phyloP scores from a whole-genome alignment of 2,113 vertebrate species.

The Plestiodon gilberti region DNA sequence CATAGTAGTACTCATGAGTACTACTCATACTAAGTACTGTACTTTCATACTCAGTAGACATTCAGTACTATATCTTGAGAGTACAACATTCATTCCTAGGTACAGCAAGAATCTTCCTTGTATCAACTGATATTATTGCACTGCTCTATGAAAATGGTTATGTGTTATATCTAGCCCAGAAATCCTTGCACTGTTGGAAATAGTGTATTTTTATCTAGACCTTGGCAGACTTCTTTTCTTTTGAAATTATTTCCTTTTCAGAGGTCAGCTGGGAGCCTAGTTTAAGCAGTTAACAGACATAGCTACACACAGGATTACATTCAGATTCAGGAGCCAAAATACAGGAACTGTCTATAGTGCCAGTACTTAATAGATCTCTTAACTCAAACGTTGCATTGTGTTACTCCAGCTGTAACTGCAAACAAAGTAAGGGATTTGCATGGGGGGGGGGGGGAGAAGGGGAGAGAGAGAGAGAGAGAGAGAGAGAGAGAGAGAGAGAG shows the following conservation, averaged over 20 bases:
- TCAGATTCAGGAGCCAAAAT: constrained; percentile 69
- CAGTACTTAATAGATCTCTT: constrained; percentile 71
- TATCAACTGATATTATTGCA: neutral
- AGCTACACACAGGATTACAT: constrained; percentile 74
- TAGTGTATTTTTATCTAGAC: constrained; percentile 64
- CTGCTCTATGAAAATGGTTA: constrained; percentile 38
- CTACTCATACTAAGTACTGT: too few species aligned
- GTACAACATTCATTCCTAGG: too few species aligned
- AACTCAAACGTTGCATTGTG: constrained; percentile 80
- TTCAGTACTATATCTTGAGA: too few species aligned
- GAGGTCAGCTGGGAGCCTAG: constrained; percentile 70
- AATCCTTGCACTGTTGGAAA: constrained; percentile 64
- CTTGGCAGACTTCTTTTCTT: constrained; percentile 77
- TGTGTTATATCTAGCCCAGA: constrained; percentile 69
- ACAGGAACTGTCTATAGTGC: constrained; percentile 69
- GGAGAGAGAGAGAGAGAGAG: too few species aligned
- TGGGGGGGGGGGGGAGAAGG: constrained; percentile 44
- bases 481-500: too few species aligned
- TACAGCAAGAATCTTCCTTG: neutral
- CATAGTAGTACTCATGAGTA: too few species aligned
- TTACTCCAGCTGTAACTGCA: constrained; percentile 80
- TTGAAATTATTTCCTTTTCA: constrained; percentile 79
- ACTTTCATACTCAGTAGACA: too few species aligned
- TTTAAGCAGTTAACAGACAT: constrained; percentile 71
- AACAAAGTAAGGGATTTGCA: constrained; percentile 66